Base-by-base conservation (phyloP, 2,113 vertebrate species). In the Paracanthobrama guichenoti region DNA sequence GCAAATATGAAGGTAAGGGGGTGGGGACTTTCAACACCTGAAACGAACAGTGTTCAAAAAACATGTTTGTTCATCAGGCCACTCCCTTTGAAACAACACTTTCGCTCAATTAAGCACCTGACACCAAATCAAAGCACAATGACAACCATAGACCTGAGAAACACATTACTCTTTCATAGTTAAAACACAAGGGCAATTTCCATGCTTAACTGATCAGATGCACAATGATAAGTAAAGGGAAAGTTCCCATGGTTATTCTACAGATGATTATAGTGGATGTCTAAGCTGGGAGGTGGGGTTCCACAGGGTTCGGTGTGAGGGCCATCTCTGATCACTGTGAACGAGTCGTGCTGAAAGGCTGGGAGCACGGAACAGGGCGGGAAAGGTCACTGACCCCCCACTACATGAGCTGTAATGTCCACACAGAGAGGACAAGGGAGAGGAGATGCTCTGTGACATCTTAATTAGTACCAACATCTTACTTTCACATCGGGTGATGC, bases 401-500 rank as follows among this genome's bases (percentile, higher is more conserved):
- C 94, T 92, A 92, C 91, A 90, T 92, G 93, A 94, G 92, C 93
- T 94, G 92, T 92, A 94, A 92, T 92, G 92, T 94, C 93, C 91
- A 93, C 93, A 94, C 83, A 92, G 86, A 85, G 90, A 89, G 88
- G 90, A 91, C 91, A 89, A 89, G 59, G 82, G 89, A 92, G 59
- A 85, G 90, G 90, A 84, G 90, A 81, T 85, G 81, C 86, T 89
- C 91, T 92, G 91, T 94, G 92, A 94, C 93, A 90, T 94, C 93
- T 94, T 93, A 93, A 93, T 95, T 93, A 93, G 91, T 86, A 87
- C 87, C 59, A 89, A 92, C 90, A 88, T 91, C 90, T 92, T 84
- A 90, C 87, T 91, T 86, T 88, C 82, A 84, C 75, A 82, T 88
- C 66, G 88, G 90, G 90, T 90, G 90, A 93, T 85, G 85, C 76